Base-by-base conservation (phyloP, 2,888 invertebrate genomes). In the Drosophila borborema region DNA sequence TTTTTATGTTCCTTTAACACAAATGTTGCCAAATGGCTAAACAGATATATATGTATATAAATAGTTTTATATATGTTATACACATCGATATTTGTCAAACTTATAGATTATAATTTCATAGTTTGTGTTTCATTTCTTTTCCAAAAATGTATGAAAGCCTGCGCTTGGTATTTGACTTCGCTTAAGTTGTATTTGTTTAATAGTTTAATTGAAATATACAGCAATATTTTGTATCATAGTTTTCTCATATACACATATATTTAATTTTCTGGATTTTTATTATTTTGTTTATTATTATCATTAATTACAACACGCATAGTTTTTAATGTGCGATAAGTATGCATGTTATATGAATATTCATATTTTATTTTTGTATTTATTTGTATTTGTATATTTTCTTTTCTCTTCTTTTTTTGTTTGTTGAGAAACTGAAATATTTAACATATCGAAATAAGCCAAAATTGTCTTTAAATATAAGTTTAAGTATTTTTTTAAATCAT, bases 71-170 rank as follows among this genome's bases (percentile, higher is more conserved):
- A 66, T 74, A 64, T 68, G 61, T 64, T 86, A 74, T 86, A 77
- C 77, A 89, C 89, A 89, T 62, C 86, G 64, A 84, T 86, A 89
- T 68, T 75, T 69, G 61, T 80, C 74, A 74, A 81, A 74, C 71
- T 61, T 59, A 34, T 69, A 77, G 74, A 64, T 45, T 80, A 62
- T 75, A 70, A 51, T 53, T 53, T 46, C 43, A 49, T 40, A 46
- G n/a, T 46, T 58, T 43, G 8, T 46, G 43, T 63, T 56, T 10
- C 45, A 46, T 55, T 74, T 66, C 60, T 63, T 72, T 81, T 83
- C 89, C 90, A 90, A 91, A 89, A 91, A 89, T 91, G 89, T 85
- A 90, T 89, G 89, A 89, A 90, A 90, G 89, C 89, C 88, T 70
- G 72, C 86, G 76, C 89, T 76, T 72, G 8, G 56, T 78, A 64